Evolutionary conservation across 2,797 vertebrate genomes (phyloP), one percentile per base, ranked within the genome.

Genomic region (Lagodon rhomboides): DNA sequence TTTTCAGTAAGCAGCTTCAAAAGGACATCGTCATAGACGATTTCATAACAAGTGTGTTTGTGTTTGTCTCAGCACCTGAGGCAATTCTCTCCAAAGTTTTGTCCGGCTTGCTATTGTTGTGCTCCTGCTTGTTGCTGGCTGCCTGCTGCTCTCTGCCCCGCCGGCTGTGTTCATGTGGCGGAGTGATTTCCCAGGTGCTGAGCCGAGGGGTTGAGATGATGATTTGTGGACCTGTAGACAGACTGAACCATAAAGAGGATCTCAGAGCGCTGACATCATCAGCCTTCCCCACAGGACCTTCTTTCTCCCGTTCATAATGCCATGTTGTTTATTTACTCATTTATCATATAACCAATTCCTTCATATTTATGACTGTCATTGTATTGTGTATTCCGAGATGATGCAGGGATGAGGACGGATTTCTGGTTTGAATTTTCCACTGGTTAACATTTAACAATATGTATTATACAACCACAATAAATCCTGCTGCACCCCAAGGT

Each of bases 111-210:
- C 27, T 41, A 15, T 79, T 80, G 53, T 62, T 80, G 59, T 74
- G 34, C 59, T 70, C 46, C 34, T 73, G 71, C 46, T 72, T 61
- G 68, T 73, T 11, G 59, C 50, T 38, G 18, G 47, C 51, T 65
- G 56, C 65, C 60, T 47, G 73, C 23, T 74, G 51, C 23, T 53
- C 34, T 18, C 20, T 27, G 79, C 81, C 75, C 83, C 60, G 62
- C 38, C 3, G 62, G 86, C 80, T 73, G 55, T 8, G 76, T 64
- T 80, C 67, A 51, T 71, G 63, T 46, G 55, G 34, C 23, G 69
- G 68, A 85, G 41, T 50, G 68, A 70, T 89, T 89, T 84, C 66
- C 79, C 92, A 93, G 87, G 87, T 89, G 89, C 62, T 73, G 51
- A 60, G 47, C 62, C n/a, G 12, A 7, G 49, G 49, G 72, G 75